Base-by-base conservation (phyloP, 1,140 invertebrate species). In the Brachionus sp. region DNA sequence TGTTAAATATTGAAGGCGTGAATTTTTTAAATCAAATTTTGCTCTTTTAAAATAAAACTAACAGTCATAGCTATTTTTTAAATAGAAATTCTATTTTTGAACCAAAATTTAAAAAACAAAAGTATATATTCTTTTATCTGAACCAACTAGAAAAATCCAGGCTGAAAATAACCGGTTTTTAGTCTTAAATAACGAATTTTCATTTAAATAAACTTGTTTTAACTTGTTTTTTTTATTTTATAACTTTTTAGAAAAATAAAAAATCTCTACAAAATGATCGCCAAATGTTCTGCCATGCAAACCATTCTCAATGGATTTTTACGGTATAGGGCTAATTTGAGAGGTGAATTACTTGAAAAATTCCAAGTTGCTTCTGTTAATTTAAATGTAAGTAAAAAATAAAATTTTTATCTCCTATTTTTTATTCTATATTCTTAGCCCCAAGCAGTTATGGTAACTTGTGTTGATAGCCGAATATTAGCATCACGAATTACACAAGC, bases 401-500 rank as follows among this genome's bases (percentile, higher is more conserved):
- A 33, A 35, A 23, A 23, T 10, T 25, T 5, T 35, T 39, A 25
- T 19, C n/a, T n/a, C 3, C 9, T 13, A 80, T 25, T 7, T 35
- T 16, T 44, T 33, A 57, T 16, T 16, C 29, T 62, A n/a, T 78
- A 19, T 13, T 33, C 6, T n/a, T 3, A 82, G 94, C 96, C 96
- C 6, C 95, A 95, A 91, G 95, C 95, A 84, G 93, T 98, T 83
- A 95, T 98, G 89, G 96, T 98, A 89, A 96, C 95, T 16, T 98
- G 96, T 89, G 97, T 98, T 93, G 96, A 98, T 90, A 95, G 94
- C 89, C 91, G 96, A 90, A 95, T 98, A 93, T 93, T 97, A 85
- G 95, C 96, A 23, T 95, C 95, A 83, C 91, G 95, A 87, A 97
- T 98, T 89, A 97, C 95, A 42, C 93, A 96, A 90, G 95, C 94